Conservation (phyloP, 2,888 invertebrate genomes). For the Morpho deidamia region DNA sequence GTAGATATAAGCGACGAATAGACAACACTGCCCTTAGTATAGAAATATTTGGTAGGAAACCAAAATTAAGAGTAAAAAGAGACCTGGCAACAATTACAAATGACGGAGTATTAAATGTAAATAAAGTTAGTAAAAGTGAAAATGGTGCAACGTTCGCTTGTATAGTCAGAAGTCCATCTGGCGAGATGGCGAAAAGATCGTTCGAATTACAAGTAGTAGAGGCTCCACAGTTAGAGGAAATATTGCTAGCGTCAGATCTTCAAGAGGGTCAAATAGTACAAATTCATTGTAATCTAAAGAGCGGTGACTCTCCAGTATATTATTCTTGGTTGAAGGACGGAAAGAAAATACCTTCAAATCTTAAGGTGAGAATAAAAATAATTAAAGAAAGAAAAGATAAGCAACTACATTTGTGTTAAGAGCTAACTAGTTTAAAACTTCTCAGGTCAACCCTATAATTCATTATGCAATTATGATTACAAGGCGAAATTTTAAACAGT, state of each 20-base stretch:
- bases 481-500: too few species aligned
- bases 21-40: constrained; percentile 49
- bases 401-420: too few species aligned
- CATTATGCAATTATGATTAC: too few species aligned
- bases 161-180: constrained; percentile 85
- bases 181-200: constrained; percentile 85
- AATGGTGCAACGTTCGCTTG: constrained; percentile 89
- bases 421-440: too few species aligned
- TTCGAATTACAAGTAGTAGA: constrained; percentile 84
- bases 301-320: constrained; percentile 84
- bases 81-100: constrained; percentile 43
- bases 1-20: constrained; percentile 53
- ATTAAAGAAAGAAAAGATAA: too few species aligned
- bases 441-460: too few species aligned
- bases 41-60: constrained; percentile 70
- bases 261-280: constrained; percentile 91
- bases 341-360: constrained; percentile 79
- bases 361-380: constrained; percentile 72
- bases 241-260: constrained; percentile 86
- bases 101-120: constrained; percentile 79
- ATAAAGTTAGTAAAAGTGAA: constrained; percentile 79
- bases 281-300: constrained; percentile 88
- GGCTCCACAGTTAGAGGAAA: constrained; percentile 90
- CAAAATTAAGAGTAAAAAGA: constrained; percentile 65
- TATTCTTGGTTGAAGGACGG: constrained; percentile 85